Conservation (phyloP, 2,113 vertebrate species). For the Pelmatolapia mariae region DNA sequence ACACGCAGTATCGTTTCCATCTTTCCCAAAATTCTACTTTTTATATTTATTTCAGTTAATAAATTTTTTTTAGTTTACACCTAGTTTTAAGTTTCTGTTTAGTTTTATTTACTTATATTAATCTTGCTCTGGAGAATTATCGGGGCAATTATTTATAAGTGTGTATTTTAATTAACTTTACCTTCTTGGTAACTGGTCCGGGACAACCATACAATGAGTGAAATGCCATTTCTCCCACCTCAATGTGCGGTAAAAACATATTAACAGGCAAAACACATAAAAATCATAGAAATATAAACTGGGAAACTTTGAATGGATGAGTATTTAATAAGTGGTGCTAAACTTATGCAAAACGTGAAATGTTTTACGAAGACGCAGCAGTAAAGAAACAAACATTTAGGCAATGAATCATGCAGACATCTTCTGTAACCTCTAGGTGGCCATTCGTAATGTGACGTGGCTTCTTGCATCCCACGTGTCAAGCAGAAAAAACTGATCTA, state of each 20-base stretch:
- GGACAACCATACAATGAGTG: background rate
- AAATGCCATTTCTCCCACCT: background rate
- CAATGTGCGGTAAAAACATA: background rate
- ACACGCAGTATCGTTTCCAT: background rate
- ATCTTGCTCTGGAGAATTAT: background rate
- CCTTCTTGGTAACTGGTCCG: background rate
- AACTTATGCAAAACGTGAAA: background rate
- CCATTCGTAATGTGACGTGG: slow-evolving; percentile 43
- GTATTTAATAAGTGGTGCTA: background rate
- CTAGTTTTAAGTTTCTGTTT: background rate
- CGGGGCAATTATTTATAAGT: background rate
- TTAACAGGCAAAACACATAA: background rate
- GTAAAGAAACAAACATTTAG: background rate
- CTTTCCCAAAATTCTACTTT: background rate
- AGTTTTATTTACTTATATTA: background rate
- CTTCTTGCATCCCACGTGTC: background rate
- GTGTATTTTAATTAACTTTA: background rate
- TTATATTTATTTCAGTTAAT: background rate
- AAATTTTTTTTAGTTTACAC: background rate
- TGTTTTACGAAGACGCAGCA: background rate
- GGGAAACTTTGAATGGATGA: background rate
- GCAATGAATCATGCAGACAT: background rate
- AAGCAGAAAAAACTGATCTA: background rate
- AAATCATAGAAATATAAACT: background rate
- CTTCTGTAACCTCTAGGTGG: background rate